These are phyloP conservation scores for Cyrtorhinus lividipennis DNA, from an alignment of 1,140 invertebrate genomes.

Conservation along the genomic window DNA sequence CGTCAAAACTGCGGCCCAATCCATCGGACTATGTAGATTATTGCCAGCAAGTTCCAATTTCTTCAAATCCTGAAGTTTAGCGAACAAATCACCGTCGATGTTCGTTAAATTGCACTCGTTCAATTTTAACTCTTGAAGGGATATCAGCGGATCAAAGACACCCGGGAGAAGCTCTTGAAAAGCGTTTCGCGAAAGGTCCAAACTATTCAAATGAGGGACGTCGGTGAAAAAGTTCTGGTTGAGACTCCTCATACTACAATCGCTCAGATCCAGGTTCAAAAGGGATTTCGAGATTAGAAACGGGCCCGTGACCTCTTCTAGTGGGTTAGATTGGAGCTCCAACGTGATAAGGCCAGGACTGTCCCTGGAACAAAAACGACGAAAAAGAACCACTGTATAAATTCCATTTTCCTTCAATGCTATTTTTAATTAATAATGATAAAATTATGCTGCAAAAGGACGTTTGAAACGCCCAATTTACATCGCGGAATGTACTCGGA, in stretches of 20 bases:
- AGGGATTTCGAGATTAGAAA: conserved; percentile 48
- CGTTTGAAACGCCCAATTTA: no score
- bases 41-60: conserved; percentile 48
- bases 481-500: no score
- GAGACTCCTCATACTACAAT: conserved; percentile 41
- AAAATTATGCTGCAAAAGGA: no score
- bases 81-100: conserved; percentile 41
- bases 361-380: conserved; percentile 36
- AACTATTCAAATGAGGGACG: conserved; percentile 43
- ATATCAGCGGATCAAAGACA: conserved; percentile 45
- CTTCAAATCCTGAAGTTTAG: conserved; percentile 41
- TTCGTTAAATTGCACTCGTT: conserved; percentile 46
- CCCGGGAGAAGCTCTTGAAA: conserved; percentile 38
- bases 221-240: conserved; percentile 50
- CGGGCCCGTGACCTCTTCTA: conserved; percentile 42
- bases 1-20: conserved; percentile 43
- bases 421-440: no score
- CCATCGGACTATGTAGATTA: conserved; percentile 34
- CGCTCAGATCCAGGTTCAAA: conserved; percentile 49
- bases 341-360: conserved; percentile 49
- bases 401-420: no score
- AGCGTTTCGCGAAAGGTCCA: conserved; percentile 55
- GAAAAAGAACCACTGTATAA: no score
- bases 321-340: conserved; percentile 51
- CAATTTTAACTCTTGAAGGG: conserved; percentile 46